Evolutionary conservation across 2,797 vertebrate species (phyloP).

Genomic region (Rhabdomys pumilio): DNA sequence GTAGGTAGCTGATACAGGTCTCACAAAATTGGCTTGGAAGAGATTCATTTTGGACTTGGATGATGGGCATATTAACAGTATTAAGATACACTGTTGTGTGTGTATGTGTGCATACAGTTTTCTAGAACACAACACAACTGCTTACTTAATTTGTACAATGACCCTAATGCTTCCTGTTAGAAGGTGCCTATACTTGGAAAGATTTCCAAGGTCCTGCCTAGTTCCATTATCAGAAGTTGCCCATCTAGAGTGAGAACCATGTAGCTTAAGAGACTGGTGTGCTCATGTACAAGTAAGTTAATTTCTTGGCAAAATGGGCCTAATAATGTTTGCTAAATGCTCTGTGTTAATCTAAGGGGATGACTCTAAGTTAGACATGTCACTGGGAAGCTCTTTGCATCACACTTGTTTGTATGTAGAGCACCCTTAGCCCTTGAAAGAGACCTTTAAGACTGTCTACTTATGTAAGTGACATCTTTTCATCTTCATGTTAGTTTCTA

Average conservation of each 20-base stretch:
- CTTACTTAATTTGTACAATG: background rate
- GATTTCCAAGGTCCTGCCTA: background rate
- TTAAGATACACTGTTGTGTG: background rate
- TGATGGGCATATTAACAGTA: background rate
- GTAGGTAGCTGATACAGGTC: background rate
- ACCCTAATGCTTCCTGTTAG: background rate
- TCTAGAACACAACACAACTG: background rate
- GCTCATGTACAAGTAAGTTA: conserved; percentile 8
- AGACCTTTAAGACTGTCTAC: background rate
- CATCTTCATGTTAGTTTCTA: conserved; percentile 34
- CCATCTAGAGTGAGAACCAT: background rate
- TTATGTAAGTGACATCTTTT: background rate
- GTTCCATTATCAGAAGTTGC: conserved; percentile 39
- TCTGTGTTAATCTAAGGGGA: background rate
- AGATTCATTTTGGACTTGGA: background rate
- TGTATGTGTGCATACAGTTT: background rate
- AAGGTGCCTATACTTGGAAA: background rate
- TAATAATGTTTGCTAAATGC: conserved; percentile 53
- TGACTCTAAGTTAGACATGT: background rate
- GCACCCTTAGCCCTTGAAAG: background rate
- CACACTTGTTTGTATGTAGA: background rate
- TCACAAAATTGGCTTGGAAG: conserved; percentile 15
- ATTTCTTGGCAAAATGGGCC: conserved; percentile 12
- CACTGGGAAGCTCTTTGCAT: background rate
- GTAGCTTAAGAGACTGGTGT: background rate